Percentiles rank a stretch among this genome's conserved stretches.
phyloP scores from a whole-genome alignment of 2,113 vertebrate genomes.

The Hyla sarda region DNA sequence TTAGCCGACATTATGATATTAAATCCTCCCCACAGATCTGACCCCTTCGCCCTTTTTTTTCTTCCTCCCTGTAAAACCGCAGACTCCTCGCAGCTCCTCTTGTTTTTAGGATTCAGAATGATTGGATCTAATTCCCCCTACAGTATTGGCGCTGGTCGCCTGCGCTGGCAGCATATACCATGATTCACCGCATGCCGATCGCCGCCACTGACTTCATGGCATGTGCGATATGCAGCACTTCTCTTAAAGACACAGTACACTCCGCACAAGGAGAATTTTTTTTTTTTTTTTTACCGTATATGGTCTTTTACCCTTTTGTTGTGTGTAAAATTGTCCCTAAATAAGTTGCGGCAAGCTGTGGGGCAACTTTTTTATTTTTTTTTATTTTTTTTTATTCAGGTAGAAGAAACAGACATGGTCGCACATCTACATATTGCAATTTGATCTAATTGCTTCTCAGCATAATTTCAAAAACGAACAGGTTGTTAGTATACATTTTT shows the following conservation, averaged over 20 bases:
- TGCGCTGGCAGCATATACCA: not conserved
- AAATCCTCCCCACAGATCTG: not conserved
- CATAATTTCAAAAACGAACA: no score
- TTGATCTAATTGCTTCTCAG: no score
- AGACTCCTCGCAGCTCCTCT: not conserved
- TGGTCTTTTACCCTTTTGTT: no score
- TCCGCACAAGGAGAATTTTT: no score
- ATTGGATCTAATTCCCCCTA: constrained; percentile 13
- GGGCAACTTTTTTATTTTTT: no score
- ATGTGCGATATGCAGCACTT: not conserved
- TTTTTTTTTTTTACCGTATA: no score
- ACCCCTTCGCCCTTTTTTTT: constrained; percentile 4
- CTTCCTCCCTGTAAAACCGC: constrained; percentile 19
- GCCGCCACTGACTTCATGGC: constrained; percentile 20
- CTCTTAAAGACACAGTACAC: not conserved
- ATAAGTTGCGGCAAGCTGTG: no score
- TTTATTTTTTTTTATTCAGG: no score
- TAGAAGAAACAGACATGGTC: no score
- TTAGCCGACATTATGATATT: not conserved
- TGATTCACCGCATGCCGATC: constrained; percentile 37
- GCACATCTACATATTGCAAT: no score
- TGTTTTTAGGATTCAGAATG: constrained; percentile 18
- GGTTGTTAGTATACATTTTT: no score
- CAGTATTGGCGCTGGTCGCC: not conserved
- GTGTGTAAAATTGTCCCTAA: no score